Conservation (phyloP, 2,797 vertebrate genomes). For the Glossophaga mutica region DNA sequence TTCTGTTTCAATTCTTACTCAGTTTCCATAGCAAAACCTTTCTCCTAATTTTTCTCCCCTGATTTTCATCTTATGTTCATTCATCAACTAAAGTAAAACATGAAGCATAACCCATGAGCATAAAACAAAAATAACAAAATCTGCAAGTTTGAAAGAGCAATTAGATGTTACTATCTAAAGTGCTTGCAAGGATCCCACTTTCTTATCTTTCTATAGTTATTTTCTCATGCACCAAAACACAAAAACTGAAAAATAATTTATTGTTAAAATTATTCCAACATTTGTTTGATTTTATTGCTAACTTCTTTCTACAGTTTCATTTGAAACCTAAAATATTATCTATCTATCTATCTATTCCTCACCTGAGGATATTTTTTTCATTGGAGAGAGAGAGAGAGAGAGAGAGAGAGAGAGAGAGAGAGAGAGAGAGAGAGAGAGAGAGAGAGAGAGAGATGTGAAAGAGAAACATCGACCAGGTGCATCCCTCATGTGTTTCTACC, state of each 20-base stretch:
- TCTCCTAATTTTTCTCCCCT: background rate
- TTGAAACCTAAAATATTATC: background rate
- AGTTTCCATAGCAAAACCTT: slow-evolving; percentile 6
- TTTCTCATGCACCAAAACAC: slow-evolving; percentile 34
- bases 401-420: no score
- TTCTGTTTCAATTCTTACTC: slow-evolving; percentile 14
- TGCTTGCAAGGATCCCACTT: slow-evolving; percentile 24
- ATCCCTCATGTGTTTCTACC: no score
- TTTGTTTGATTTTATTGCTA: slow-evolving; percentile 30
- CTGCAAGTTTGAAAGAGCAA: slow-evolving; percentile 35
- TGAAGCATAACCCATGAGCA: background rate
- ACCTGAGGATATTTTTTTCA: no score
- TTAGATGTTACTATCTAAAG: background rate
- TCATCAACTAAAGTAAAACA: slow-evolving; percentile 43
- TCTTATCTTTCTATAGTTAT: slow-evolving; percentile 35
- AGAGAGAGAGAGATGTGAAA: no score
- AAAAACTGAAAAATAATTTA: slow-evolving; percentile 25
- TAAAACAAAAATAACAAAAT: slow-evolving; percentile 42
- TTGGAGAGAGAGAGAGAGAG: no score
- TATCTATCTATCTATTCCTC: no score
- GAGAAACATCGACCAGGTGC: no score
- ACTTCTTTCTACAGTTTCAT: background rate
- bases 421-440: no score
- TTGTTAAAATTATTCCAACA: slow-evolving; percentile 29
- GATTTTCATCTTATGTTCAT: slow-evolving; percentile 1